Evolutionary conservation across 2,113 vertebrate species (phyloP).

Genomic region (Sander lucioperca): DNA sequence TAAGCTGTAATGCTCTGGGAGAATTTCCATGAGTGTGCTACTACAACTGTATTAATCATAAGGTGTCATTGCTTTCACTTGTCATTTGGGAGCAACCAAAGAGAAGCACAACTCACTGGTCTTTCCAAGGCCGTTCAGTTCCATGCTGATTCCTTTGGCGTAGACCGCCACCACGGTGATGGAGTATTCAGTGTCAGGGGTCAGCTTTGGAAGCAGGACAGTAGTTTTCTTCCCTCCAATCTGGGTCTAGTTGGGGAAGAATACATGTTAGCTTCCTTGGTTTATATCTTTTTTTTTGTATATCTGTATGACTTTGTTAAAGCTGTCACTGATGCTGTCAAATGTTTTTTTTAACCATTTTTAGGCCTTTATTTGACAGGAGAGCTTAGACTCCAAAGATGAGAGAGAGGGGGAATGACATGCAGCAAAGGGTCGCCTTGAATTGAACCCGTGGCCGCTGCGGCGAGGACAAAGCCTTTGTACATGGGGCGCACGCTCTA

Average conservation of each 20-base stretch:
- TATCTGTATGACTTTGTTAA: background rate
- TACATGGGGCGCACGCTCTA: no score
- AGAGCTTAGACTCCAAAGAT: no score
- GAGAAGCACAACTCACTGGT: constrained; percentile 87
- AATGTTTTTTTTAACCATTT: background rate
- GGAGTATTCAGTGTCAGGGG: constrained; percentile 92
- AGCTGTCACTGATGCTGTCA: background rate
- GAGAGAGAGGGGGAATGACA: no score
- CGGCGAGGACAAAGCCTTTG: no score
- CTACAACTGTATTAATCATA: background rate
- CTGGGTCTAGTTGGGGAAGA: constrained; percentile 81
- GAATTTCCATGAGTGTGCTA: background rate
- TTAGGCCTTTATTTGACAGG: no score
- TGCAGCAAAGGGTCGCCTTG: no score
- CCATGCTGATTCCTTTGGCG: constrained; percentile 85
- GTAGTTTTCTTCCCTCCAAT: constrained; percentile 93
- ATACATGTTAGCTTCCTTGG: background rate
- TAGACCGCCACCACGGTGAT: constrained; percentile 92
- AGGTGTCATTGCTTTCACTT: background rate
- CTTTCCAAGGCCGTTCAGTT: constrained; percentile 92
- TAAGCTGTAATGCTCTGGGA: background rate
- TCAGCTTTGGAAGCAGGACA: constrained; percentile 93
- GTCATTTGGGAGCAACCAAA: background rate
- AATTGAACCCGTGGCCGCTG: no score
- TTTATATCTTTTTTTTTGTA: background rate